phyloP scores from a whole-genome alignment of 2,797 vertebrate species.

The Sebastes nivosus region DNA sequence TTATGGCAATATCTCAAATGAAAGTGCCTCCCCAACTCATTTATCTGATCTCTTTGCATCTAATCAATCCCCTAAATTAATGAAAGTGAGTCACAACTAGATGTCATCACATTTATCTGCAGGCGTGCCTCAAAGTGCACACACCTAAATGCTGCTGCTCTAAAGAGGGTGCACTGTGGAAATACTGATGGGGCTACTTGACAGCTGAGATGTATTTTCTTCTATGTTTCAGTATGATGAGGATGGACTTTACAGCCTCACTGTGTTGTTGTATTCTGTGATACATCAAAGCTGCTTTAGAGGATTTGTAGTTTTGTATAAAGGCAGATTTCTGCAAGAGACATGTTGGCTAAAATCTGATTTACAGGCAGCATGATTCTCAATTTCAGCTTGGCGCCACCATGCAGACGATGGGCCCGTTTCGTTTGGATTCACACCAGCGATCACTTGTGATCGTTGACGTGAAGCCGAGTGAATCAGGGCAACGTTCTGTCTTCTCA shows the following conservation, averaged over 20 bases:
- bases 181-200: slow-evolving; percentile 48
- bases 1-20: slow-evolving; percentile 75
- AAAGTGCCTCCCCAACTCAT: slow-evolving; percentile 75
- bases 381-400: slow-evolving; percentile 72
- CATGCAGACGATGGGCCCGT: slow-evolving; percentile 74
- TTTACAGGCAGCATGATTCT: slow-evolving; percentile 76
- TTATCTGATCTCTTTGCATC: slow-evolving; percentile 73
- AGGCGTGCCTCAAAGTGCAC: slow-evolving; percentile 68
- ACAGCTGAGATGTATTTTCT: slow-evolving; percentile 58
- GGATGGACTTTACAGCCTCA: slow-evolving; percentile 22
- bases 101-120: slow-evolving; percentile 80
- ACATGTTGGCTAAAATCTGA: slow-evolving; percentile 65
- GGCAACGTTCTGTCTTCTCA: slow-evolving; percentile 64
- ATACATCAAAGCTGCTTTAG: slow-evolving; percentile 50
- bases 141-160: slow-evolving; percentile 58
- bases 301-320: slow-evolving; percentile 35
- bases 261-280: slow-evolving; percentile 34
- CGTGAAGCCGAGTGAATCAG: slow-evolving; percentile 78
- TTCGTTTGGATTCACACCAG: slow-evolving; percentile 73
- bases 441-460: slow-evolving; percentile 69
- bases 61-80: slow-evolving; percentile 83
- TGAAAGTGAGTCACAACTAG: slow-evolving; percentile 69
- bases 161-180: slow-evolving; percentile 53
- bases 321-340: slow-evolving; percentile 55
- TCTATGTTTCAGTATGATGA: slow-evolving; percentile 32